Conservation (phyloP, 2,113 vertebrate genomes). For the Brienomyrus longianalis region DNA sequence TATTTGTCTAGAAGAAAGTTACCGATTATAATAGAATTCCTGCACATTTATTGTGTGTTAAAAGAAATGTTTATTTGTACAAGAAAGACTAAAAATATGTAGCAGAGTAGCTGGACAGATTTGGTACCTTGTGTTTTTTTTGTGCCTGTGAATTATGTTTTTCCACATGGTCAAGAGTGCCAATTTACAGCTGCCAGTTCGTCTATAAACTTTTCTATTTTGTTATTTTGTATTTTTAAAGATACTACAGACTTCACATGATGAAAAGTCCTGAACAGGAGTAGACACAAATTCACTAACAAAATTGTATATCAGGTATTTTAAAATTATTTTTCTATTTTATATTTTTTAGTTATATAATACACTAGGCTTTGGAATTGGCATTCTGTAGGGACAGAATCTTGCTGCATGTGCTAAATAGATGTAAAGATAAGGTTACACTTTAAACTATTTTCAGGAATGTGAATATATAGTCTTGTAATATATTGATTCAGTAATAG, state of each 20-base stretch:
- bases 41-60: background rate
- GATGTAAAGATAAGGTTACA: background rate
- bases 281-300: background rate
- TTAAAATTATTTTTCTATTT: slow-evolving; percentile 2
- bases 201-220: background rate
- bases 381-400: background rate
- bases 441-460: background rate
- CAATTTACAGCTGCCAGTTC: background rate
- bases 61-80: slow-evolving; percentile 13
- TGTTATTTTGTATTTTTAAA: background rate
- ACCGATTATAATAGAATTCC: background rate
- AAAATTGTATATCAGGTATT: slow-evolving; percentile 20
- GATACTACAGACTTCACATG: background rate
- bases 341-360: slow-evolving; percentile 1
- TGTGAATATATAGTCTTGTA: slow-evolving; percentile 14
- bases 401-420: slow-evolving; percentile 13
- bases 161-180: background rate
- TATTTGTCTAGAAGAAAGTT: background rate
- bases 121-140: background rate
- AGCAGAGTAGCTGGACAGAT: background rate
- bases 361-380: slow-evolving; percentile 10
- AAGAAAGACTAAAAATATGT: background rate
- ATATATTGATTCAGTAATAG: slow-evolving; percentile 15
- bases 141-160: slow-evolving; percentile 7
- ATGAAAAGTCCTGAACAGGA: background rate